phyloP scores from a whole-genome alignment of 2,888 invertebrate species.

The Vannuccia rotundouncinata region DNA sequence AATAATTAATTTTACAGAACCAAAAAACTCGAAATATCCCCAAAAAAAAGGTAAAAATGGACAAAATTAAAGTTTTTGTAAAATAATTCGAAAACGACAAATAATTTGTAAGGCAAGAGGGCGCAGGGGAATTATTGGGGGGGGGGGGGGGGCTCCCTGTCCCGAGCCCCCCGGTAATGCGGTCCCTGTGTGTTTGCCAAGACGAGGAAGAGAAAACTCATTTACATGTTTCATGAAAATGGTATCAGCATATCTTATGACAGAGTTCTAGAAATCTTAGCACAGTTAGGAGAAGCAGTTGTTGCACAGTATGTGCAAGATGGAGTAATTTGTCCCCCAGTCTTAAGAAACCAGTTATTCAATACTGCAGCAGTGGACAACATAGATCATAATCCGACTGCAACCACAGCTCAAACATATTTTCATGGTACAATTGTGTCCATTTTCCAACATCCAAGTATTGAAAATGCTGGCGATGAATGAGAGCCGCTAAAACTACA shows the following conservation, averaged over 20 bases:
- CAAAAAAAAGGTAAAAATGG: too few relatives aligned
- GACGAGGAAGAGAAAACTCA: conserved; percentile 42
- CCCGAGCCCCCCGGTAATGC: too few relatives aligned
- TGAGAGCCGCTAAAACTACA: too few relatives aligned
- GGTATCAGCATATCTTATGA: conserved; percentile 43
- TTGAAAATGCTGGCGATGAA: too few relatives aligned
- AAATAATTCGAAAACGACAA: too few relatives aligned
- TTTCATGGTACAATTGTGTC: background rate
- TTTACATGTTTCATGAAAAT: conserved; percentile 41
- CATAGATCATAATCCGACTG: background rate
- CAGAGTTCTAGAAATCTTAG: conserved; percentile 43
- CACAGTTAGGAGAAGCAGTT: conserved; percentile 28
- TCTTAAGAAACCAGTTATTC: background rate
- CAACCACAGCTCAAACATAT: background rate
- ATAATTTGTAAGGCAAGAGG: too few relatives aligned
- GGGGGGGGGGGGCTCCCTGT: too few relatives aligned
- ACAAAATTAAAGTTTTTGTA: too few relatives aligned
- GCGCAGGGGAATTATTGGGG: too few relatives aligned
- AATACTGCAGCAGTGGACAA: background rate
- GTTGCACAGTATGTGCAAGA: conserved; percentile 33
- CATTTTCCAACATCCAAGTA: background rate
- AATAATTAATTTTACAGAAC: too few relatives aligned
- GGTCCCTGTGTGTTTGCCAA: conserved; percentile 42
- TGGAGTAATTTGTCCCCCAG: conserved; percentile 41
- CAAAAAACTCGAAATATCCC: too few relatives aligned